Conservation (phyloP, 2,888 invertebrate genomes). For the Acronicta psi region DNA sequence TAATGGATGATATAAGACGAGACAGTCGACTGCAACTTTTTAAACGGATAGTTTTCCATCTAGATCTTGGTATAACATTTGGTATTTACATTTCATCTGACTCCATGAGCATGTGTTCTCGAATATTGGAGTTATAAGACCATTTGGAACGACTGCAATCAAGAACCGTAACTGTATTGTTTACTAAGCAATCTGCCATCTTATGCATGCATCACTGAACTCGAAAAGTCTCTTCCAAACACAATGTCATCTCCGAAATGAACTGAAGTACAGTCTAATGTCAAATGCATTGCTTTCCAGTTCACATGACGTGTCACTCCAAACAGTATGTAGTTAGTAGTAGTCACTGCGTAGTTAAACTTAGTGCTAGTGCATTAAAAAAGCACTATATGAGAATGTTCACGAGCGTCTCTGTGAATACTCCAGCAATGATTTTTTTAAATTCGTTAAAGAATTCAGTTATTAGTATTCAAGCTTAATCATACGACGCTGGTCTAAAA, state of each 20-base stretch:
- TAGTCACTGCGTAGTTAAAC: background rate
- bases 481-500: background rate
- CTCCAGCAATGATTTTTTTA: constrained; percentile 1
- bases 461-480: background rate
- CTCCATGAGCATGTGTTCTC: too few relatives aligned
- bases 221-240: background rate
- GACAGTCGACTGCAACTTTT: constrained; percentile 12
- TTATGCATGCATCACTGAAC: background rate
- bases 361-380: constrained; percentile 2
- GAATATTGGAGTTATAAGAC: too few relatives aligned
- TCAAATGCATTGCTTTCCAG: background rate
- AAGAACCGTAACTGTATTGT: too few relatives aligned
- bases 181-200: background rate
- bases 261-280: background rate
- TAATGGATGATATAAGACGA: constrained; percentile 45
- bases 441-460: constrained; percentile 4
- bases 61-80: constrained; percentile 1
- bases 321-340: background rate
- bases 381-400: background rate
- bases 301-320: too few relatives aligned
- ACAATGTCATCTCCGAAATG: background rate
- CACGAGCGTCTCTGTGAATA: background rate
- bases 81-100: too few relatives aligned
- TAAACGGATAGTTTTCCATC: constrained; percentile 17
- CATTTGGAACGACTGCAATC: too few relatives aligned